Base-by-base conservation (phyloP, 2,888 invertebrate species). In the Drosophila peninsularis region DNA sequence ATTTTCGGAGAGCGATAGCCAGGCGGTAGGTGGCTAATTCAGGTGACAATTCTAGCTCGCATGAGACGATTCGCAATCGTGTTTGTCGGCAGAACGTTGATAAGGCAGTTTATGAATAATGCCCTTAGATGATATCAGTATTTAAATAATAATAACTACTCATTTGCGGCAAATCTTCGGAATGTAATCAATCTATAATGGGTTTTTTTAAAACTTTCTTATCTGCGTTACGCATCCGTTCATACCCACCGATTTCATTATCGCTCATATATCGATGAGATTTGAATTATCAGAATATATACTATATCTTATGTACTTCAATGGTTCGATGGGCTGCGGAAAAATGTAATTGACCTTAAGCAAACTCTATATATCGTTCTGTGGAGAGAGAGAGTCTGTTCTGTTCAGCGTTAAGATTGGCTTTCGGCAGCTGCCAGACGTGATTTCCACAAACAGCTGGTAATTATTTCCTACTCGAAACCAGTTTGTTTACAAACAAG, bases 401-500 rank as follows among this genome's bases (percentile, higher is more conserved):
- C 27, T 6, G 27, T 30, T 30, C 27, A 30, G 24, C 24, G 24
- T 5, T 24, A 24, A 24, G 24, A 24, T 24, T n/a, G n/a, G 24
- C 24, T 45, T 56, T 65, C 36, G 62, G 56, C 69, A 41, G 62
- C 73, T 70, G 75, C 58, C 65, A 67, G 21, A 63, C 42, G 42
- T 30, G 44, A 69, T 54, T 56, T 58, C n/a, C 32, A 32, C 52
- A 65, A 61, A 49, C 62, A 58, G 52, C 52, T 63, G 63, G 5
- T 44, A 63, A 62, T 69, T 62, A 61, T 67, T 88, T 88, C 62
- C 85, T 84, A 60, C 42, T 74, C 53, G 57, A 55, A 80, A 70
- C 62, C 62, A 42, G 75, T 68, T 87, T 81, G 70, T 84, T 81
- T 84, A 71, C 61, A 87, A 84, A 77, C 79, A 83, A 71, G 27